Evolutionary conservation across 2,888 invertebrate species (phyloP).

Genomic region (Pyrrhosoma nymphula): DNA sequence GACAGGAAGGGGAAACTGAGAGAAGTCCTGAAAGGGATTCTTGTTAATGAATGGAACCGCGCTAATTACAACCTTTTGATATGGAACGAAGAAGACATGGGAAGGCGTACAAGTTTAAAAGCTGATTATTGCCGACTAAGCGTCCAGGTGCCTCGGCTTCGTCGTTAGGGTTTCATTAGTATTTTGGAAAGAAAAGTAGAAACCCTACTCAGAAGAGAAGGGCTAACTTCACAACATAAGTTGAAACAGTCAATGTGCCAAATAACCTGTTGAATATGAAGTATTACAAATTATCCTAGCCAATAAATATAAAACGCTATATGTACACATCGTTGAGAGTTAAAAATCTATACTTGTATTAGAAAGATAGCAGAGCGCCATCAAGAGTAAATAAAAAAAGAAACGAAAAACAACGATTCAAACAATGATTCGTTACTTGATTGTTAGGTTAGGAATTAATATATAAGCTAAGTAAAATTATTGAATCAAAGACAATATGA

Average conservation of each 20-base stretch:
- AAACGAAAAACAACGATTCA: too few species aligned
- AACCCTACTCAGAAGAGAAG: neutral
- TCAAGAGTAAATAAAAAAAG: too few species aligned
- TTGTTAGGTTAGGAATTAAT: too few species aligned
- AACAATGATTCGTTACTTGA: too few species aligned
- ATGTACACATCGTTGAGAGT: too few species aligned
- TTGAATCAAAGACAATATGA: too few species aligned
- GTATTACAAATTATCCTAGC: too few species aligned
- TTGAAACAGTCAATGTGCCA: neutral
- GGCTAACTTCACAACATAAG: neutral
- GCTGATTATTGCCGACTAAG: neutral
- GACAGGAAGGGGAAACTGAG: neutral
- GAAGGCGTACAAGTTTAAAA: neutral
- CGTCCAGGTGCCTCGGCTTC: neutral
- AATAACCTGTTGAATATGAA: too few species aligned
- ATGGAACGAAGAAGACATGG: neutral
- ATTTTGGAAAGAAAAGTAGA: neutral
- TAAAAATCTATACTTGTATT: too few species aligned
- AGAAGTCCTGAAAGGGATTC: neutral
- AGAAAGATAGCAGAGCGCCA: too few species aligned
- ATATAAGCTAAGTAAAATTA: too few species aligned
- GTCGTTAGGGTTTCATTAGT: neutral
- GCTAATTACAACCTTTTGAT: conserved; percentile 19
- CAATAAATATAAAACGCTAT: too few species aligned
- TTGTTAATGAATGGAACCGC: neutral